Evolutionary conservation across 2,888 invertebrate species (phyloP).

Genomic region (Sphinx pinastri): DNA sequence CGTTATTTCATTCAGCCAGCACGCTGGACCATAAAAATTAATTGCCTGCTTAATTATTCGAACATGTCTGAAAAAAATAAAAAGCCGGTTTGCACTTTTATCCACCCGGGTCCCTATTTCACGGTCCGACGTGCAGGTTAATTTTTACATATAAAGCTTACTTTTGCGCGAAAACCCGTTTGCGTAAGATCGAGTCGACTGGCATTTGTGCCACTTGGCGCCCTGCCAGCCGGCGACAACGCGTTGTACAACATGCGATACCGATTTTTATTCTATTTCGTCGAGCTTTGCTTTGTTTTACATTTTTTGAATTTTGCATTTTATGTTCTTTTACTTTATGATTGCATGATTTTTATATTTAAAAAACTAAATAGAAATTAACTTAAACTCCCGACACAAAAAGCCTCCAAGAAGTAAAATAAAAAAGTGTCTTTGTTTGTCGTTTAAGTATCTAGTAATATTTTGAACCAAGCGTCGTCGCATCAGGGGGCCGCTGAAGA

Average conservation of each 20-base stretch:
- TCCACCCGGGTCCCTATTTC: neutral
- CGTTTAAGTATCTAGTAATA: too few species aligned
- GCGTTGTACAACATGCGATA: slow-evolving; percentile 9
- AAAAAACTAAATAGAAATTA: too few species aligned
- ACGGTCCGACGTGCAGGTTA: slow-evolving; percentile 20
- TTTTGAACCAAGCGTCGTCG: too few species aligned
- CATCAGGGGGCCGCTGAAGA: too few species aligned
- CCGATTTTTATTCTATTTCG: slow-evolving; percentile 18
- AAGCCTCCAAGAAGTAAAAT: too few species aligned
- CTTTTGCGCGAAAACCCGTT: neutral
- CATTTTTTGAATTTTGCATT: slow-evolving; percentile 8
- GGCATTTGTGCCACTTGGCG: slow-evolving; percentile 17
- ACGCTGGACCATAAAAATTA: slow-evolving; percentile 1
- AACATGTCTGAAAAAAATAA: neutral
- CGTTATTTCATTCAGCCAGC: neutral
- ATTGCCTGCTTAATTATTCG: slow-evolving; percentile 3
- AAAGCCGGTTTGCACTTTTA: slow-evolving; percentile 5
- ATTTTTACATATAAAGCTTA: slow-evolving; percentile 18
- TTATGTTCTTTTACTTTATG: neutral
- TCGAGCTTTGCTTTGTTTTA: slow-evolving; percentile 1
- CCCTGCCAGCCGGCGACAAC: slow-evolving; percentile 7
- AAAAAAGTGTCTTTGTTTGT: too few species aligned
- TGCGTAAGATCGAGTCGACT: slow-evolving; percentile 15
- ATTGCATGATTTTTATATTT: neutral
- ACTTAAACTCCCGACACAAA: too few species aligned